phyloP scores from a whole-genome alignment of 1,140 invertebrate genomes.

The Drusus annulatus region DNA sequence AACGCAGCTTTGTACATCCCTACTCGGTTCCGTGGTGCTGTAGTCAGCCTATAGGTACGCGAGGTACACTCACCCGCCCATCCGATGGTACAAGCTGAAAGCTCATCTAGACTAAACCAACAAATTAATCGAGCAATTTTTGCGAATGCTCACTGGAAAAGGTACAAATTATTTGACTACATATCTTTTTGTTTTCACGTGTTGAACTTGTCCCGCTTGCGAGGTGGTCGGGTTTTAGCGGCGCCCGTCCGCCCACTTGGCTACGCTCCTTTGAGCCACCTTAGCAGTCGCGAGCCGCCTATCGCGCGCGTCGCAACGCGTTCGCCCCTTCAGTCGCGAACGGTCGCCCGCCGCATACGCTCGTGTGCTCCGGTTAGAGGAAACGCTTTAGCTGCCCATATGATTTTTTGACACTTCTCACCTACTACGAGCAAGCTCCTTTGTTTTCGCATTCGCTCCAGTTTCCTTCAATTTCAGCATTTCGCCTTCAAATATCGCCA shows the following conservation, averaged over 20 bases:
- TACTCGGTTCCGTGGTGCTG: neutral
- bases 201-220: neutral
- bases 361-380: conserved; percentile 15
- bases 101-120: conserved; percentile 25
- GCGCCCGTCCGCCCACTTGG: conserved; percentile 5
- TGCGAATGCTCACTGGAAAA: neutral
- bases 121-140: neutral
- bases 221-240: neutral
- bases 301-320: conserved; percentile 27
- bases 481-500: neutral
- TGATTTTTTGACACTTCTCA: conserved; percentile 44
- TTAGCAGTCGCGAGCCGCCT: conserved; percentile 39
- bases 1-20: neutral
- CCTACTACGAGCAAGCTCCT: conserved; percentile 6
- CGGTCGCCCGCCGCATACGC: conserved; percentile 37
- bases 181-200: neutral
- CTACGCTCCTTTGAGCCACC: conserved; percentile 12
- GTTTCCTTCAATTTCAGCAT: conserved; percentile 17
- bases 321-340: conserved; percentile 38
- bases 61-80: conserved; percentile 25
- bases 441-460: conserved; percentile 31
- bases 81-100: conserved; percentile 24
- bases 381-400: conserved; percentile 23
- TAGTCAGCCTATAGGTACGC: no score
- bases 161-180: neutral